phyloP scores from a whole-genome alignment of 35 echinoderm and acorn worm genomes.

The Heliocidaris erythrogramma region DNA sequence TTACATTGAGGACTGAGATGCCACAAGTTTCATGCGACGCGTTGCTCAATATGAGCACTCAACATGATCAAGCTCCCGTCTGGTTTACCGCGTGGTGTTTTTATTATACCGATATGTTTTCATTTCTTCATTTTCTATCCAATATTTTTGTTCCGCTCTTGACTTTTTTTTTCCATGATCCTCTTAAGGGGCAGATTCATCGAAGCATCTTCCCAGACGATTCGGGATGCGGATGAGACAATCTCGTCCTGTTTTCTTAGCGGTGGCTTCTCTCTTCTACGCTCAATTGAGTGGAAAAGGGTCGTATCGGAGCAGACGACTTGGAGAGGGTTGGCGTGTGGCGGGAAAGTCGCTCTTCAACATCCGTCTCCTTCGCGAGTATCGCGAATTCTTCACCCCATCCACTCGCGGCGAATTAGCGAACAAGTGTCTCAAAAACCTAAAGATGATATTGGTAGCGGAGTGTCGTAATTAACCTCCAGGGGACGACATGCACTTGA shows the following conservation, averaged over 20 bases:
- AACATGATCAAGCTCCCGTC: background rate
- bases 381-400: background rate
- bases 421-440: conserved; percentile 31
- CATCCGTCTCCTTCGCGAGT: background rate
- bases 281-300: conserved; percentile 10
- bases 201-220: background rate
- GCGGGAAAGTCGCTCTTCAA: background rate
- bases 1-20: background rate
- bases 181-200: background rate
- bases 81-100: background rate
- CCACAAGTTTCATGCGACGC: background rate
- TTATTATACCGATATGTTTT: conserved; percentile 27
- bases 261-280: background rate
- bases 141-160: background rate
- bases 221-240: background rate
- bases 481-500: background rate
- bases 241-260: background rate
- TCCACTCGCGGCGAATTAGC: conserved; percentile 29
- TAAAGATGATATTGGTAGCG: background rate
- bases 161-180: background rate
- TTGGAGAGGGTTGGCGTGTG: background rate
- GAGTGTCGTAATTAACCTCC: conserved; percentile 11
- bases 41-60: background rate
- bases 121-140: background rate
- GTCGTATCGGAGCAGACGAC: background rate